Evolutionary conservation across 53 echinoderm and acorn worm species (phyloP).

Genomic region (Henricia sp.): DNA sequence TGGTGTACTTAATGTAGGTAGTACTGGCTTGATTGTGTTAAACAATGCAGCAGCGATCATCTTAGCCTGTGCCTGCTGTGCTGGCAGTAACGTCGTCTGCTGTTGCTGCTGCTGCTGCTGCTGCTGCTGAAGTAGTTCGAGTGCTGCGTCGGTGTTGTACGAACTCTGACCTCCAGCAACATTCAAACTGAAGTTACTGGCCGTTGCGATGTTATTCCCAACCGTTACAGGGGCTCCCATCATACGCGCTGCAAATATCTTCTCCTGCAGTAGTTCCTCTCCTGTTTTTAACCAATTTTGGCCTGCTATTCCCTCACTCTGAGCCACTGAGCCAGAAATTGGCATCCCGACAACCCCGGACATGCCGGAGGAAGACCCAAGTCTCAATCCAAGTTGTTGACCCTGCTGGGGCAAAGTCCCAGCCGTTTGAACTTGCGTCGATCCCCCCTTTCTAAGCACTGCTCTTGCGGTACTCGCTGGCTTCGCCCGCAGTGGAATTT

Average conservation of each 20-base stretch:
- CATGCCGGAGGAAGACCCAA: background rate
- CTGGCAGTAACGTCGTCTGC: slow-evolving; percentile 5
- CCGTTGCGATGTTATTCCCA: slow-evolving; percentile 5
- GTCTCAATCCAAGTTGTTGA: background rate
- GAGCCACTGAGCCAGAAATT: background rate
- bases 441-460: background rate
- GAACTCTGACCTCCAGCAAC: background rate
- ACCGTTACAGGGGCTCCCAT: slow-evolving; percentile 42
- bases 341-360: background rate
- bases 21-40: slow-evolving; percentile 18
- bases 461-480: background rate
- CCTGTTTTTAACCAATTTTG: background rate
- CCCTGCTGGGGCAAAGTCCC: background rate
- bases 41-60: slow-evolving; percentile 39
- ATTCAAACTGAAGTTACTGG: background rate
- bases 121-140: no score
- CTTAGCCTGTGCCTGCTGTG: slow-evolving; percentile 36
- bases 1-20: background rate
- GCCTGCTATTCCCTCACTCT: background rate
- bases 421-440: background rate
- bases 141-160: background rate
- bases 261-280: slow-evolving; percentile 26
- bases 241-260: slow-evolving; percentile 49
- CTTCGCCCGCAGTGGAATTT: no score
- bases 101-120: no score